Conservation (phyloP, 2,113 vertebrate genomes). For the Pipra filicauda region DNA sequence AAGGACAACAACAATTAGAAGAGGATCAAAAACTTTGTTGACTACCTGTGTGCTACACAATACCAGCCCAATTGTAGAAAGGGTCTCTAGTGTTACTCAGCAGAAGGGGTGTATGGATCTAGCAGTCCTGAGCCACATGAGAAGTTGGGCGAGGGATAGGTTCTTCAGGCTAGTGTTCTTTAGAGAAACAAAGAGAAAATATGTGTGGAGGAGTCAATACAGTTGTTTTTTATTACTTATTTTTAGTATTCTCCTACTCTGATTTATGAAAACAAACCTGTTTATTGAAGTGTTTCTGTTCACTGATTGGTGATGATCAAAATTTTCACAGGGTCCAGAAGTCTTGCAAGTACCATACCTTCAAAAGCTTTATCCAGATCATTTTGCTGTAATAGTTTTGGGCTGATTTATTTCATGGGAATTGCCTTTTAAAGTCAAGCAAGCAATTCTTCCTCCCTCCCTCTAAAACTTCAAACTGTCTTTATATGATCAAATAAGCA, state of each 20-base stretch:
- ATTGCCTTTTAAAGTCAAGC: background rate
- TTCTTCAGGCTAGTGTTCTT: background rate
- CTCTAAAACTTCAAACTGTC: background rate
- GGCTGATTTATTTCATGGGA: background rate
- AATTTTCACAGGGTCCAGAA: background rate
- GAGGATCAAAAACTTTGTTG: background rate
- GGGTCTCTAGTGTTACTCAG: background rate
- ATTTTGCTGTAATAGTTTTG: background rate
- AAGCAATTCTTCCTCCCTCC: background rate
- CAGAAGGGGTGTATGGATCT: fast-evolving
- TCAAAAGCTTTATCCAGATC: background rate
- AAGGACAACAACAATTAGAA: background rate
- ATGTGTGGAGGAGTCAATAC: background rate
- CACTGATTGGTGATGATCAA: background rate
- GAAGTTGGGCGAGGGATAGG: fast-evolving
- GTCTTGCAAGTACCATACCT: background rate
- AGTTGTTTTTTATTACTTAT: background rate
- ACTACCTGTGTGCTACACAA: background rate
- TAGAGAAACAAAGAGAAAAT: background rate
- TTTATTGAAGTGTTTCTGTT: background rate
- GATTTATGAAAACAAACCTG: background rate
- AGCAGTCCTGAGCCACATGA: background rate
- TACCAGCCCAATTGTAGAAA: background rate
- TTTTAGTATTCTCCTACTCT: background rate
- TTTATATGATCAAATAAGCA: background rate